Conservation (phyloP, 2,888 invertebrate genomes). For the Xestia c-nigrum region DNA sequence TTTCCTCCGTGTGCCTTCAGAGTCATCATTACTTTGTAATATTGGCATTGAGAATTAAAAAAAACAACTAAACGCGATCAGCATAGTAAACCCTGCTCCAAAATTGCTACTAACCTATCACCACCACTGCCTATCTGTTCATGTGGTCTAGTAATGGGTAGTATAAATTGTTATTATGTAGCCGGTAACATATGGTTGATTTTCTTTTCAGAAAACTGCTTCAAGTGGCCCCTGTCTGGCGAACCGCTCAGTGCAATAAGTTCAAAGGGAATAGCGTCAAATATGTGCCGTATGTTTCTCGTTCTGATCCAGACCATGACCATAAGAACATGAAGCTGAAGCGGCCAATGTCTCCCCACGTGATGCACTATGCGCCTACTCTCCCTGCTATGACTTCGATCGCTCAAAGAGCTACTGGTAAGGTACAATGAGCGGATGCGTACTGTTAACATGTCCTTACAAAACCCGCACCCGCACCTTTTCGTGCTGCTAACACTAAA, state of each 20-base stretch:
- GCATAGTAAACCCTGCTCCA: no score
- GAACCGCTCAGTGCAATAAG: slow-evolving; percentile 1
- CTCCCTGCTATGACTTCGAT: slow-evolving; percentile 95
- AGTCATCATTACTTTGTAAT: no score
- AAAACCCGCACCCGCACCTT: background rate
- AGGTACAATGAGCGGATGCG: background rate
- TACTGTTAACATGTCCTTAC: background rate
- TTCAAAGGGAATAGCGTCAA: slow-evolving; percentile 65
- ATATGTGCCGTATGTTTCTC: slow-evolving; percentile 72
- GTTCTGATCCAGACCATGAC: slow-evolving; percentile 88
- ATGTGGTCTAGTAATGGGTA: background rate
- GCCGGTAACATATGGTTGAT: background rate
- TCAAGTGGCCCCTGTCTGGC: slow-evolving; percentile 27
- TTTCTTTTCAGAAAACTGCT: slow-evolving; percentile 45
- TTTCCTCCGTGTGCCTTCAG: no score
- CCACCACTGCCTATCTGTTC: background rate
- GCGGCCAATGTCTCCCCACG: slow-evolving; percentile 96
- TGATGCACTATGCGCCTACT: slow-evolving; percentile 94
- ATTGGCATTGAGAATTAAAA: no score
- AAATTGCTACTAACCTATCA: background rate
- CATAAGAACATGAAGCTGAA: slow-evolving; percentile 93
- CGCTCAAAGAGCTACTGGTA: slow-evolving; percentile 94
- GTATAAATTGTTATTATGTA: background rate
- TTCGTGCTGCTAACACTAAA: background rate
- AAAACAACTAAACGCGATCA: no score